Evolutionary conservation across 2,113 vertebrate genomes (phyloP).

Genomic region (Erythrocercus mccallii): DNA sequence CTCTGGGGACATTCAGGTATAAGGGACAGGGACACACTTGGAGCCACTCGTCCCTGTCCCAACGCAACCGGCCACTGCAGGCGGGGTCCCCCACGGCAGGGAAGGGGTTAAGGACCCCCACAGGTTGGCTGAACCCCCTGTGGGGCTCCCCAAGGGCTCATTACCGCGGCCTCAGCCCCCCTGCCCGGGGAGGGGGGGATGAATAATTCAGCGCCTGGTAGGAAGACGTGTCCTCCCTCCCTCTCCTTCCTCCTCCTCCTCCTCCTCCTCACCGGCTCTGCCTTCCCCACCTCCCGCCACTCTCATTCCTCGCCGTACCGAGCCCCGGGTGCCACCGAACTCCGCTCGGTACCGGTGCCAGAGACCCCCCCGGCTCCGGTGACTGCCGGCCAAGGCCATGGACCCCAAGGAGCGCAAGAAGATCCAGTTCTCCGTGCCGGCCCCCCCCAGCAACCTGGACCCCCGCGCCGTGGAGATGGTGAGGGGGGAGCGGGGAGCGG

Average conservation of each 20-base stretch:
- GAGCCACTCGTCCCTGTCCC: not conserved
- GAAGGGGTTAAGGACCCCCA: constrained; percentile 34
- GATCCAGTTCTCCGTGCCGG: constrained; percentile 90
- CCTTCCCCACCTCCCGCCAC: constrained; percentile 35
- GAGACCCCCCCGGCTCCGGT: constrained; percentile 62
- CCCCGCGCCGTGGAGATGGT: constrained; percentile 96
- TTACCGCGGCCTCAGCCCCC: constrained; percentile 34
- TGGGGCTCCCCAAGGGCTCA: constrained; percentile 41
- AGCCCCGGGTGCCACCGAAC: constrained; percentile 52
- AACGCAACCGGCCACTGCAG: fast-evolving
- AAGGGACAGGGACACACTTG: not conserved
- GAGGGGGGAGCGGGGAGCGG: constrained; percentile 5
- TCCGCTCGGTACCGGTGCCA: not conserved
- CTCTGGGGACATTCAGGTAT: not conserved
- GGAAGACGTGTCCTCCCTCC: constrained; percentile 57
- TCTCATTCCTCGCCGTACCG: constrained; percentile 65
- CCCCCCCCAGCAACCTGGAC: constrained; percentile 88
- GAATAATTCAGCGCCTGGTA: constrained; percentile 76
- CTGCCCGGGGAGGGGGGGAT: constrained; percentile 41
- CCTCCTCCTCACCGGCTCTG: constrained; percentile 50
- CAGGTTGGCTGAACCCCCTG: not conserved
- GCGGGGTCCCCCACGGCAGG: fast-evolving
- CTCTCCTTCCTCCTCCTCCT: constrained; percentile 51
- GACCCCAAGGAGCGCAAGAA: constrained; percentile 89
- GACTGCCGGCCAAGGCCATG: constrained; percentile 72